phyloP scores from a whole-genome alignment of 1,140 invertebrate species.

The Lepidurus packardi region DNA sequence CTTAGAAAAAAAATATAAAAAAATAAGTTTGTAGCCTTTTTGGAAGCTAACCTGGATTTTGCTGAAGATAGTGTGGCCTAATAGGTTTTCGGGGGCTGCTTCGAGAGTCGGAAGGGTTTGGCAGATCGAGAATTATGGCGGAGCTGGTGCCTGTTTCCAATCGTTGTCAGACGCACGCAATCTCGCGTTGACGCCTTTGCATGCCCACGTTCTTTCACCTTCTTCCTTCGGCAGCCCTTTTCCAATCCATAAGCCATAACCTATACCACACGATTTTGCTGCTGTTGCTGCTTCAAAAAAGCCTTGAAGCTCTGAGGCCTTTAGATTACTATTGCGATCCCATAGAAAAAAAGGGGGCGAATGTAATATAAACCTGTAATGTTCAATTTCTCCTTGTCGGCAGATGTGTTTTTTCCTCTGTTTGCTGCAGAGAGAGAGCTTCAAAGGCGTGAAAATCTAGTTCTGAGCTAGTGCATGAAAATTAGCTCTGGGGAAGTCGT shows the following conservation, averaged over 20 bases:
- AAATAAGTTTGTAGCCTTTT: not conserved
- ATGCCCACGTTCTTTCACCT: not conserved
- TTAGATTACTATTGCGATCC: not conserved
- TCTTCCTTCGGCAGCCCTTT: constrained; percentile 8
- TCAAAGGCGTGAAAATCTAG: no score
- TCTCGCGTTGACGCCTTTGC: constrained; percentile 17
- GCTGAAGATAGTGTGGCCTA: constrained; percentile 7
- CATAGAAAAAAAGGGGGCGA: no score
- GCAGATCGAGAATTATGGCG: constrained; percentile 18
- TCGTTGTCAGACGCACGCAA: constrained; percentile 17
- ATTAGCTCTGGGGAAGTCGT: no score
- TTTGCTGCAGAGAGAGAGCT: no score
- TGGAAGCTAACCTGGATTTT: constrained; percentile 5
- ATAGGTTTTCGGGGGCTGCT: constrained; percentile 14
- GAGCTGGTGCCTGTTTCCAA: constrained; percentile 12
- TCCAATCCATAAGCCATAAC: constrained; percentile 2
- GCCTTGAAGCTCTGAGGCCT: not conserved
- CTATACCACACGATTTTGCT: constrained; percentile 11
- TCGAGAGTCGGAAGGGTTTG: not conserved
- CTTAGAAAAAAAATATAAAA: no score
- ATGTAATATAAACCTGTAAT: no score
- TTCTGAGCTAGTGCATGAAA: no score
- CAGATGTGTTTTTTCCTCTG: no score
- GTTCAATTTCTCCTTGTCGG: no score
- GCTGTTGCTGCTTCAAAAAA: not conserved